Evolutionary conservation across 2,888 invertebrate genomes (phyloP).

Genomic region (Syrphus vitripennis): DNA sequence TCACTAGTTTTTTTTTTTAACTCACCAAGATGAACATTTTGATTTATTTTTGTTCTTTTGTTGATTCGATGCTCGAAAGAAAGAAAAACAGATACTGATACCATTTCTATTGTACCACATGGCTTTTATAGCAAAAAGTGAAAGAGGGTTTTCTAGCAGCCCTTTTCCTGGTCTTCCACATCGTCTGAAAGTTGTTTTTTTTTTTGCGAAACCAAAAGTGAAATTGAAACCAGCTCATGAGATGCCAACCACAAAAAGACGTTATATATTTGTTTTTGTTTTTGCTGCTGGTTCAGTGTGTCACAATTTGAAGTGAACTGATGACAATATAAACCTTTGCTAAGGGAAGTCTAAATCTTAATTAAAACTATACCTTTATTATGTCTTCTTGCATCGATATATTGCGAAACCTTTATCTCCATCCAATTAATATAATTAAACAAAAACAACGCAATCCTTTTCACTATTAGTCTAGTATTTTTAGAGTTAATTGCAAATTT

Average conservation of each 20-base stretch:
- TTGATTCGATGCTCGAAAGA: neutral
- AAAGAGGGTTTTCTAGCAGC: neutral
- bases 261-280: neutral
- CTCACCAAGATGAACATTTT: slow-evolving; percentile 39
- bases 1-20: neutral
- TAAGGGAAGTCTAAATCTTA: neutral
- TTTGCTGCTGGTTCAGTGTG: neutral
- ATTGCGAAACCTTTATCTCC: neutral
- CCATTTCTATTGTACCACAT: neutral
- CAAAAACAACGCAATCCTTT: neutral
- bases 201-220: slow-evolving; percentile 26
- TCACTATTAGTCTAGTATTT: neutral
- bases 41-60: neutral
- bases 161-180: slow-evolving; percentile 20
- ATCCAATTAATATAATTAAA: neutral
- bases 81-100: slow-evolving; percentile 33
- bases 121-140: slow-evolving; percentile 31
- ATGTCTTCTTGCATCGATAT: neutral
- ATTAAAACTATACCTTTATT: neutral
- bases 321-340: neutral
- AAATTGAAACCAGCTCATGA: slow-evolving; percentile 35
- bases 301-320: slow-evolving; percentile 19
- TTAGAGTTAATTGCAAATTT: neutral
- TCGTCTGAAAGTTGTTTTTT: neutral
- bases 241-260: neutral